Percentiles rank a stretch among this genome's conserved stretches.
phyloP scores from a whole-genome alignment of 2,888 invertebrate species.

The Minunthozetes semirufus region DNA sequence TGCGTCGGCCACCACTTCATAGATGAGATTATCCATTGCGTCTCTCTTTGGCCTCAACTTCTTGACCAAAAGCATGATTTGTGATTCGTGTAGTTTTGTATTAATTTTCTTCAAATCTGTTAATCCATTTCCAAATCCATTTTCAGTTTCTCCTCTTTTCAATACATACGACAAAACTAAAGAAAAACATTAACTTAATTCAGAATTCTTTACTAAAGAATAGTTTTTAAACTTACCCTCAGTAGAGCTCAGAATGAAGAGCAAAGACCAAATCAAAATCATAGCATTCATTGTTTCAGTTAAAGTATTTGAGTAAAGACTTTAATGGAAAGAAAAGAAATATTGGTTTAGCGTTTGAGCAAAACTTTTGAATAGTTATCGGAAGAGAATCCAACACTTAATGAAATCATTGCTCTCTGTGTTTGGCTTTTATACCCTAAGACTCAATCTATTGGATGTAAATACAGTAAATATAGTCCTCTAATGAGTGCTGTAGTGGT shows the following conservation, averaged over 20 bases:
- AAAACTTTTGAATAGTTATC: neutral
- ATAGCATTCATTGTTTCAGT: neutral
- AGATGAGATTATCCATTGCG: conserved; percentile 33
- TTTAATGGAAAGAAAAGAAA: too few relatives aligned
- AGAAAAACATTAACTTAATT: neutral
- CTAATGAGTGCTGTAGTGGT: neutral
- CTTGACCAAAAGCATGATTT: neutral
- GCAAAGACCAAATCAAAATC: neutral
- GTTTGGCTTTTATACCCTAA: neutral
- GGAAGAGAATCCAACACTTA: neutral
- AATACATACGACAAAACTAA: neutral
- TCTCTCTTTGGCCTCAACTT: neutral
- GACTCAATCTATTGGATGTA: neutral
- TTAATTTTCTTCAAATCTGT: neutral
- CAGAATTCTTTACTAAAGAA: neutral
- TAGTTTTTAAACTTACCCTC: neutral
- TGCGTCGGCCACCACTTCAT: conserved; percentile 23
- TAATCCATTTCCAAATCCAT: neutral
- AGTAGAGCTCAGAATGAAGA: neutral
- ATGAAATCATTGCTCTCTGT: conserved; percentile 7
- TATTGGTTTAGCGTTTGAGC: too few relatives aligned
- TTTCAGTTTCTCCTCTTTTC: neutral
- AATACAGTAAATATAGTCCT: neutral
- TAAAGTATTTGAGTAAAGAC: too few relatives aligned
- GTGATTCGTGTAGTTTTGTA: neutral